Base-by-base conservation (phyloP, 2,888 invertebrate species). In the Periphyllus acericola region DNA sequence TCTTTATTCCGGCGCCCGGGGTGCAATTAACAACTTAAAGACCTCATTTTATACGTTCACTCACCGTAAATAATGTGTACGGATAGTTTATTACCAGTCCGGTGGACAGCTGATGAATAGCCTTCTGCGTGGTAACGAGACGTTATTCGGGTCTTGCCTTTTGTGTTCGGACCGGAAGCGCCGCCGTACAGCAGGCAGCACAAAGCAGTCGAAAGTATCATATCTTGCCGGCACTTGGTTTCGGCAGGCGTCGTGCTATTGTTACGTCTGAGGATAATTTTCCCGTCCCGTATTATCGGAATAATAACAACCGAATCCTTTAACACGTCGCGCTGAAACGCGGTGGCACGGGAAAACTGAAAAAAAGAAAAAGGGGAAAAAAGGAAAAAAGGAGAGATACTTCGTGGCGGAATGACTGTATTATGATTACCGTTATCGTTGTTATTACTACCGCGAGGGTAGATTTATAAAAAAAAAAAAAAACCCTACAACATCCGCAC, bases 51-150 rank as follows among this genome's bases (percentile, higher is more conserved):
- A 34, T 83, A 74, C 72, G 82, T 74, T 34, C 55, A n/a, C 9
- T 55, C 52, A 36, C 83, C 74, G 83, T 74, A n/a, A 83, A 83
- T 83, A 83, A 83, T 36, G 83, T 9, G 34, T 1, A 17, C 52
- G 36, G 34, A 17, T 71, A 83, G 83, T 83, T 83, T 83, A 83
- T 83, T 83, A 74, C 34, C 74, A 83, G 83, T 83, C 83, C 74
- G 71, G 55, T 74, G 71, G 72, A 36, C 55, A 46, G 74, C 83
- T 83, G 83, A 83, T 83, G 83, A 83, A 83, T 83, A n/a, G 74
- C 55, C 74, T 72, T 55, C n/a, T n/a, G 74, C 52, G 74, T 21
- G 55, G 55, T 55, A 83, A 83, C 83, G 83, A 74, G 55, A 55
- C 83, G 72, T 83, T 83, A 74, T 55, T 74, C 19, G 52, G 74